Conservation (phyloP, 2,888 invertebrate species). For the Eilema griseolum region DNA sequence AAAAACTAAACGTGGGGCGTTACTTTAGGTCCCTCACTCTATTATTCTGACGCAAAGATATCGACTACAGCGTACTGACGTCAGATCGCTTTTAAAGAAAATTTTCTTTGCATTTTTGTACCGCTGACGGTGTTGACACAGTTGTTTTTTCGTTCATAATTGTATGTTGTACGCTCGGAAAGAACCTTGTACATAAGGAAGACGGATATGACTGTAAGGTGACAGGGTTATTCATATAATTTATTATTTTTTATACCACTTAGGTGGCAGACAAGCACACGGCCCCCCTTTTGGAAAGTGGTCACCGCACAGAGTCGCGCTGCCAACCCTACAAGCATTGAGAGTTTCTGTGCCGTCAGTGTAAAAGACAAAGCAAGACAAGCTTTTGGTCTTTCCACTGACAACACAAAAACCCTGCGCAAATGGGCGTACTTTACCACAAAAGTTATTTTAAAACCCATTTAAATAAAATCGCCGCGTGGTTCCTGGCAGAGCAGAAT, state of each 20-base stretch:
- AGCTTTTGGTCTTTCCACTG: too few relatives aligned
- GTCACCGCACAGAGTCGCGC: too few relatives aligned
- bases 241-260: too few relatives aligned
- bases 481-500: too few relatives aligned
- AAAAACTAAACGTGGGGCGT: background rate
- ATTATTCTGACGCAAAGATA: background rate
- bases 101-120: constrained; percentile 4
- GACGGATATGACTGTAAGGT: background rate
- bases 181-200: background rate
- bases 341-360: too few relatives aligned
- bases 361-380: too few relatives aligned
- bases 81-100: background rate
- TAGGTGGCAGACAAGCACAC: too few relatives aligned
- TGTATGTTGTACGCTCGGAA: background rate
- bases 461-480: too few relatives aligned
- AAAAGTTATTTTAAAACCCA: too few relatives aligned
- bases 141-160: background rate
- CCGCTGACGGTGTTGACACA: background rate
- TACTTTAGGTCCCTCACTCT: background rate
- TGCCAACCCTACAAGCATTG: too few relatives aligned
- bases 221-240: background rate
- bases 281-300: too few relatives aligned
- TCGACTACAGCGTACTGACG: background rate
- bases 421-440: background rate
- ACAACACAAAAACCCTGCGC: too few relatives aligned